A percentile compares a stretch with the other conserved stretches of the same genome.
These are phyloP conservation scores for Lophotriccus pileatus DNA, from an alignment of 2,797 vertebrate genomes.

Conservation along the genomic window DNA sequence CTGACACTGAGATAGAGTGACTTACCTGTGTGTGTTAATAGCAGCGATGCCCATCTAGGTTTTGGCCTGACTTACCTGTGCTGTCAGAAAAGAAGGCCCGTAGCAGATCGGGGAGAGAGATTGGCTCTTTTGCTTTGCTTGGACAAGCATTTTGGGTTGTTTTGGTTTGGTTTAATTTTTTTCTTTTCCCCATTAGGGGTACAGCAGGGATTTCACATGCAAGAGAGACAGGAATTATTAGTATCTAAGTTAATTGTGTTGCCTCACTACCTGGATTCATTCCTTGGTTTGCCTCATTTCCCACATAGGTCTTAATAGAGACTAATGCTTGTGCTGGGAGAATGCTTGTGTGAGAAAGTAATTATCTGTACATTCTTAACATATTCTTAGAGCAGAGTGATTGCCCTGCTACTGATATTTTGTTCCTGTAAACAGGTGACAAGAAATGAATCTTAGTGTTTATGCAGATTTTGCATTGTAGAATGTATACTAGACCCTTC, in stretches of 20 bases:
- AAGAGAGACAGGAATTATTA: constrained; percentile 64
- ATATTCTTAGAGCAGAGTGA: constrained; percentile 58
- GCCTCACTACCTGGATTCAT: constrained; percentile 66
- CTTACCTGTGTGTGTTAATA: constrained; percentile 34
- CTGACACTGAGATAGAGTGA: constrained; percentile 27
- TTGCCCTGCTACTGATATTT: constrained; percentile 59
- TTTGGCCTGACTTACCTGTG: constrained; percentile 34
- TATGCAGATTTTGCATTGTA: constrained; percentile 64
- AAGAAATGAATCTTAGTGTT: constrained; percentile 54
- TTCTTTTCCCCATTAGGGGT: constrained; percentile 1
- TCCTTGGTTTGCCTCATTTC: constrained; percentile 65
- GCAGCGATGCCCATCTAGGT: constrained; percentile 24
- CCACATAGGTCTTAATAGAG: constrained; percentile 62
- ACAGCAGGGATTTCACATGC: constrained; percentile 61
- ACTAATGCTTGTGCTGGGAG: constrained; percentile 55
- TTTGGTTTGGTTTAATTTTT: not conserved
- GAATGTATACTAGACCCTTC: constrained; percentile 65
- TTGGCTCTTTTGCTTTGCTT: constrained; percentile 47
- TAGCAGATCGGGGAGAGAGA: constrained; percentile 48
- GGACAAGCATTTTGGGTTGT: constrained; percentile 42
- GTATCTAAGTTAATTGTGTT: constrained; percentile 60
- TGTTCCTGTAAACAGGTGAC: constrained; percentile 59
- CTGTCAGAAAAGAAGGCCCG: constrained; percentile 57
- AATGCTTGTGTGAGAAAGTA: constrained; percentile 58
- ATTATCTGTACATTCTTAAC: constrained; percentile 41